phyloP scores from a whole-genome alignment of 2,888 invertebrate species.

The Orchestes rusci region DNA sequence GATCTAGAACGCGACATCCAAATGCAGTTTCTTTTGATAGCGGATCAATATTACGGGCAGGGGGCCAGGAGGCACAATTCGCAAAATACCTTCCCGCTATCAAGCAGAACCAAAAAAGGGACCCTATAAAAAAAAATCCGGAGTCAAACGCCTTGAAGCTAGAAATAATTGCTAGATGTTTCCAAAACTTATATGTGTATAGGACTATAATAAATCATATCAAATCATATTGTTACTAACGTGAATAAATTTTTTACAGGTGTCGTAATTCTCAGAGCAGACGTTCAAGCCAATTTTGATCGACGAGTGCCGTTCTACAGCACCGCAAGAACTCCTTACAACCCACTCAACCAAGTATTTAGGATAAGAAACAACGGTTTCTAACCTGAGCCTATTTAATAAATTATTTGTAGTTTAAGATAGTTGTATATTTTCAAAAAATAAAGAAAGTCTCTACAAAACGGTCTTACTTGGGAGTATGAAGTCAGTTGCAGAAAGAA shows the following conservation, averaged over 20 bases:
- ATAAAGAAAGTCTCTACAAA: conserved; percentile 10
- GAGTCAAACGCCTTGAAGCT: too few relatives aligned
- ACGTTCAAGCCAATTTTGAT: conserved; percentile 56
- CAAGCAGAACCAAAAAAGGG: too few relatives aligned
- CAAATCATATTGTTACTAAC: too few relatives aligned
- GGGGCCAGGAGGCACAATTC: too few relatives aligned
- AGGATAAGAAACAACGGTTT: conserved; percentile 43
- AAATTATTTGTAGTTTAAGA: conserved; percentile 23
- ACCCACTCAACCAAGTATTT: conserved; percentile 50
- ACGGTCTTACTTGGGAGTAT: not conserved
- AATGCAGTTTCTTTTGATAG: too few relatives aligned
- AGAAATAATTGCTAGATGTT: too few relatives aligned
- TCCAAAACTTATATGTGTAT: too few relatives aligned
- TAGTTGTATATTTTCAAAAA: conserved; percentile 20
- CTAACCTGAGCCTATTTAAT: conserved; percentile 16
- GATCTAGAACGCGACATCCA: too few relatives aligned
- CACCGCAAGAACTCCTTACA: conserved; percentile 42
- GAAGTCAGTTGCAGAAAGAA: not conserved
- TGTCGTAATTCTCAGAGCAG: conserved; percentile 76
- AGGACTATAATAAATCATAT: too few relatives aligned
- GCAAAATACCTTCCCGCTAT: too few relatives aligned
- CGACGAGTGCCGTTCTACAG: conserved; percentile 38
- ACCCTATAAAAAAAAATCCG: too few relatives aligned
- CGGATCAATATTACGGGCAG: too few relatives aligned
- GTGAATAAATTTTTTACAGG: conserved; percentile 44